Percentiles rank a stretch among this genome's conserved stretches.
These are phyloP conservation scores for Drosophila kanapiae DNA, from an alignment of 1,140 invertebrate genomes.

Conservation along the genomic window DNA sequence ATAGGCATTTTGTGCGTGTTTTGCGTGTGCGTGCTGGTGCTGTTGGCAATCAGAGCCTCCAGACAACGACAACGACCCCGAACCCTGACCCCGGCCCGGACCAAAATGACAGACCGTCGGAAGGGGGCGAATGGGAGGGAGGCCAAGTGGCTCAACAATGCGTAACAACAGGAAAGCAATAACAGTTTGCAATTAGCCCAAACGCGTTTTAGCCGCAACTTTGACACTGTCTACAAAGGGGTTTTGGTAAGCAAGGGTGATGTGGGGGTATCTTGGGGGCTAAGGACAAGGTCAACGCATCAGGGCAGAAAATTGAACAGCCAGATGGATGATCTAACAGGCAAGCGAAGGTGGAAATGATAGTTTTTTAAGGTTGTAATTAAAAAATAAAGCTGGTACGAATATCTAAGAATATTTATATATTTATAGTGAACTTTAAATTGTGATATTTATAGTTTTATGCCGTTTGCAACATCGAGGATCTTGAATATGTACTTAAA, in stretches of 20 bases:
- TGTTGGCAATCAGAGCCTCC: conserved; percentile 16
- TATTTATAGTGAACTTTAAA: background rate
- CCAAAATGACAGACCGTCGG: conserved; percentile 16
- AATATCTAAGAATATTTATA: background rate
- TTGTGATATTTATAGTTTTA: background rate
- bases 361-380: too few relatives aligned
- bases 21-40: conserved; percentile 42
- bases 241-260: background rate
- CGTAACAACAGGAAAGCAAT: conserved; percentile 61
- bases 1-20: conserved; percentile 48
- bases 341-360: background rate
- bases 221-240: conserved; percentile 41
- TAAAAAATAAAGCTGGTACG: accelerated
- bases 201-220: conserved; percentile 34
- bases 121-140: background rate
- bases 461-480: too few relatives aligned
- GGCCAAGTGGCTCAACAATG: conserved; percentile 51
- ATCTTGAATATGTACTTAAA: too few relatives aligned
- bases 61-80: conserved; percentile 31
- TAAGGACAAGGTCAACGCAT: conserved; percentile 38
- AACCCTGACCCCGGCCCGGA: conserved; percentile 12
- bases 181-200: conserved; percentile 57
- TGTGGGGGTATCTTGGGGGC: background rate
- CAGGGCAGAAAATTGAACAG: conserved; percentile 40
- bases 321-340: background rate